A percentile compares a stretch with the other conserved stretches of the same genome.
phyloP scores from a whole-genome alignment of 2,888 invertebrate species.

The Criorhina ranunculi region DNA sequence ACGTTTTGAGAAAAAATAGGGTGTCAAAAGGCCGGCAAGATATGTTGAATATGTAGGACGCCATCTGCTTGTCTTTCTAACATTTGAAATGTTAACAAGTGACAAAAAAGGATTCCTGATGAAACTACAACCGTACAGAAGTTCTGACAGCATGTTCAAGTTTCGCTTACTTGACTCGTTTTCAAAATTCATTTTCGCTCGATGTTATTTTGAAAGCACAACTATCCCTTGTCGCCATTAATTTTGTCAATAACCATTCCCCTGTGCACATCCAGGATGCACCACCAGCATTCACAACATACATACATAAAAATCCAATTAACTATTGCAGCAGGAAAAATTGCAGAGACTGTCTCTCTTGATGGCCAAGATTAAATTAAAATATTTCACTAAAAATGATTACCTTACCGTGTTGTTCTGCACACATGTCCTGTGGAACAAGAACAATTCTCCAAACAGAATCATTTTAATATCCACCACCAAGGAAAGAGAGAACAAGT shows the following conservation, averaged over 20 bases:
- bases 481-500: conserved; percentile 5
- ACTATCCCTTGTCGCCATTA: not conserved
- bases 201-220: no score
- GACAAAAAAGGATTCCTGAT: no score
- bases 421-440: not conserved
- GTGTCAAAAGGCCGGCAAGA: no score
- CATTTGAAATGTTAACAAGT: no score
- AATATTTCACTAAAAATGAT: conserved; percentile 4
- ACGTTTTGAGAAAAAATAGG: no score
- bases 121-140: no score
- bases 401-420: not conserved
- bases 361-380: not conserved
- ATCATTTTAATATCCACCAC: conserved; percentile 24
- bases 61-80: no score
- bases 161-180: no score
- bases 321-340: not conserved
- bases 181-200: no score
- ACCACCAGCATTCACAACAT: not conserved
- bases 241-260: not conserved
- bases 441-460: not conserved
- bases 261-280: not conserved
- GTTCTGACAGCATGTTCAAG: no score
- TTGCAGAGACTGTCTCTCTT: not conserved
- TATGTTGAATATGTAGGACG: no score
- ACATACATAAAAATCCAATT: conserved; percentile 38